phyloP scores from a whole-genome alignment of 2,888 invertebrate species.

The Choreutis nemorana region DNA sequence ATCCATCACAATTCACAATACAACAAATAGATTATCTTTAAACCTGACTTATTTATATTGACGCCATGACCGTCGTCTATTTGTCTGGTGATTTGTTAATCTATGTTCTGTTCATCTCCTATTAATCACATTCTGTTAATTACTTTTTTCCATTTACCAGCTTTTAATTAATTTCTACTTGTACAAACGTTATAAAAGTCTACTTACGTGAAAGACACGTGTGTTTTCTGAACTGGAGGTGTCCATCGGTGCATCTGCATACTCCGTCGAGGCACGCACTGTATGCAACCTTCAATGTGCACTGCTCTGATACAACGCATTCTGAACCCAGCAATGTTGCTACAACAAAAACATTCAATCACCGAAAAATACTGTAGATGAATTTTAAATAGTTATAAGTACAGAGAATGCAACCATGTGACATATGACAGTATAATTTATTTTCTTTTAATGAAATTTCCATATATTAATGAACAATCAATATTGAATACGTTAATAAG shows the following conservation, averaged over 20 bases:
- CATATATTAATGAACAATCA: slow-evolving; percentile 17
- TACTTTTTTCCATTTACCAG: neutral
- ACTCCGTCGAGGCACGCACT: slow-evolving; percentile 85
- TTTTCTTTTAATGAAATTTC: too few species aligned
- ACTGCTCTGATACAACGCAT: slow-evolving; percentile 84
- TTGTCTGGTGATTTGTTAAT: too few species aligned
- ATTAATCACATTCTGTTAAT: neutral
- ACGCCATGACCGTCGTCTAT: too few species aligned
- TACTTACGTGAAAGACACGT: slow-evolving; percentile 91
- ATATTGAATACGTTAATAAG: too few species aligned
- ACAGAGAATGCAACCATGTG: too few species aligned
- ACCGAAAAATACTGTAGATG: too few species aligned
- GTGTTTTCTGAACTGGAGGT: slow-evolving; percentile 87
- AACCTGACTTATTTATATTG: too few species aligned
- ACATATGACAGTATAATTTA: too few species aligned
- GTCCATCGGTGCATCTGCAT: slow-evolving; percentile 85
- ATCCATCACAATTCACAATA: too few species aligned
- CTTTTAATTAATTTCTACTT: too few species aligned
- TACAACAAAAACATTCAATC: slow-evolving; percentile 62
- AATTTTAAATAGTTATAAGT: too few species aligned
- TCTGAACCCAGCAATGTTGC: slow-evolving; percentile 85
- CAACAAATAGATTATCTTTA: too few species aligned
- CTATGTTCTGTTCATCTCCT: neutral
- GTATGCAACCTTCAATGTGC: slow-evolving; percentile 87
- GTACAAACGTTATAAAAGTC: neutral